Base-by-base conservation (phyloP, 1,140 invertebrate genomes). In the Diprion similis region DNA sequence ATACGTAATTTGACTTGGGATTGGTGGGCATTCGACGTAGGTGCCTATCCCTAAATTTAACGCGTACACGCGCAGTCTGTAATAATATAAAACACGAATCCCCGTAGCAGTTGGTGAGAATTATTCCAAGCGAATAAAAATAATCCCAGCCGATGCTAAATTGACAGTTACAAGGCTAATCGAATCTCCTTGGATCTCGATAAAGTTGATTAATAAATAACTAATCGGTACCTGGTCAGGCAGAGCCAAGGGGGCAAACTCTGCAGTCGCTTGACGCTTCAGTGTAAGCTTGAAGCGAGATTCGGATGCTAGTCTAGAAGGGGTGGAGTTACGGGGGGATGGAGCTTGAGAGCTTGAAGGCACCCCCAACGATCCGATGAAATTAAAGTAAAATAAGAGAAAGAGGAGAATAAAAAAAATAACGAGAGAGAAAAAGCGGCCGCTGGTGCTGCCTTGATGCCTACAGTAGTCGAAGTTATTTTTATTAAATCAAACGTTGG, bases 401-500 rank as follows among this genome's bases (percentile, higher is more conserved):
- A 67, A 65, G 2, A 15, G 10, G 45, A 68, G 65, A 70, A 73
- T 73, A 73, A 75, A 65, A 47, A n/a, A 6, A 15, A 68, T 7
- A 70, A 10, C n/a, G 46, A 69, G 17, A 37, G 24, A 37, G 1
- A 37, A 37, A 37, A 37, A 3, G 24, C 24, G 24, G 24, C 24
- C 24, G 24, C 1, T 37, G 24, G 24, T 37, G 24, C 24, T 37
- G 24, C 24, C 24, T 37, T 37, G 24, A 37, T 45, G 24, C 24
- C 45, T 11, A 13, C 18, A 59, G 46, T 37, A n/a, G 73, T 66
- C 66, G 72, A 68, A 79, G 80, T 81, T 85, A 85, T 86, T 87
- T 86, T 87, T 84, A 87, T 84, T 87, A 85, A 87, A 85, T 79
- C 77, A 71, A 76, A 76, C 73, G 72, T 68, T 77, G 79, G 80